Evolutionary conservation across 2,888 invertebrate genomes (phyloP), one percentile per base, ranked within the genome.

Genomic region (Netelia inedita): DNA sequence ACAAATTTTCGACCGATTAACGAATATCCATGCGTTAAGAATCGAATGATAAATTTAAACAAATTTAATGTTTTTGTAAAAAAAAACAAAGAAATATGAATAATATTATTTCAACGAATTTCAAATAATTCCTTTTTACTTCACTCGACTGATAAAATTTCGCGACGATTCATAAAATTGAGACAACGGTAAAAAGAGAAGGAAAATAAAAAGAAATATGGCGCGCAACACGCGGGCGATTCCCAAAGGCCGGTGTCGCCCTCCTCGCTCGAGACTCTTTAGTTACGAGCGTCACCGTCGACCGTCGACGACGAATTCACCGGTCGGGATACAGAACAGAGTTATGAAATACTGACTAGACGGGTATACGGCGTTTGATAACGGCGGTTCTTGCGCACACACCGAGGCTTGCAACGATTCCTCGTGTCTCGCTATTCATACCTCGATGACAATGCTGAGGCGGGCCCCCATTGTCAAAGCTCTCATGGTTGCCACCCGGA

Each of bases 341-440:
- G 41, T 55, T 19, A 57, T 76, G 53, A 66, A 76, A 76, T 66
- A 57, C 65, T n/a, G 66, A 66, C 66, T 46, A 46, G 46, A 46
- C 46, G 46, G 53, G 57, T 53, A 16, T 76, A 55, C 21, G 65
- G 63, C 66, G 66, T 76, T 76, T 76, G 66, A 57, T 76, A 75
- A 75, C 65, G 65, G 55, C 65, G 75, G 53, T 5, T 35, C 35
- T 35, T 14, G 46, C 14, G 14, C 46, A 46, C 10, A 46, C 46
- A 46, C 11, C 46, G 46, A 14, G 11, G 46, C 46, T 46, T 46
- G 46, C 46, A 14, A 46, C 46, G 46, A 46, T 14, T 46, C 14
- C 46, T 46, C 14, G 46, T 46, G 46, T 46, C 46, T 46, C 14
- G 46, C 46, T 46, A 46, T 46, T 46, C 46, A 57, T 57, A 16